Evolutionary conservation across 2,113 vertebrate species (phyloP).

Genomic region (Thermophis baileyi): DNA sequence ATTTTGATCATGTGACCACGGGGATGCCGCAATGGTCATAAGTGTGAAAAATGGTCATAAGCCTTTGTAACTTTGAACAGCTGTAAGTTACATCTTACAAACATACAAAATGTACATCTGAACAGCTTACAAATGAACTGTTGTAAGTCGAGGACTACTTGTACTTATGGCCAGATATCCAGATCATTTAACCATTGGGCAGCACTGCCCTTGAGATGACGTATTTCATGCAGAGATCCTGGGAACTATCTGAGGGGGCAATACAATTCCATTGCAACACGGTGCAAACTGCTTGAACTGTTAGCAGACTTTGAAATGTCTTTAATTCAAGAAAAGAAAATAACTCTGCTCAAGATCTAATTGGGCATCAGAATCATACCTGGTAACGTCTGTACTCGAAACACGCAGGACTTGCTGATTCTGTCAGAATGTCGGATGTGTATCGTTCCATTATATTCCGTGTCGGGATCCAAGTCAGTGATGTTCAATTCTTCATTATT

Average conservation of each 20-base stretch:
- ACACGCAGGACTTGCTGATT: conserved; percentile 55
- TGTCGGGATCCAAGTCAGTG: conserved; percentile 65
- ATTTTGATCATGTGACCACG: no score
- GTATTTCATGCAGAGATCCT: not conserved
- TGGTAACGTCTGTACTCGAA: conserved; percentile 64
- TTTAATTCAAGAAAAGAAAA: not conserved
- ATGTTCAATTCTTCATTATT: conserved; percentile 64
- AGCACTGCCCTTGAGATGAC: not conserved
- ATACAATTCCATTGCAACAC: not conserved
- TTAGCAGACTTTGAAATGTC: not conserved
- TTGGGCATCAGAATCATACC: conserved; percentile 56
- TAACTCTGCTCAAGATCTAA: not conserved
- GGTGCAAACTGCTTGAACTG: not conserved
- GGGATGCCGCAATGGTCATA: no score
- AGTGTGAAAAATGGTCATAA: no score
- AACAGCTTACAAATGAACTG: no score
- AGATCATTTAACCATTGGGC: not conserved
- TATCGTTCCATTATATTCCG: conserved; percentile 62
- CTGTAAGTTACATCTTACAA: no score
- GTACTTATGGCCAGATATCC: no score
- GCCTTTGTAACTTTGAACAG: no score
- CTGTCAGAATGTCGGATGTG: conserved; percentile 33
- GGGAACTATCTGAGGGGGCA: not conserved
- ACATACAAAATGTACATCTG: no score
- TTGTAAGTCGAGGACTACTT: no score